Evolutionary conservation across 2,113 vertebrate genomes (phyloP).

Genomic region (Phalacrocorax brasilianus): DNA sequence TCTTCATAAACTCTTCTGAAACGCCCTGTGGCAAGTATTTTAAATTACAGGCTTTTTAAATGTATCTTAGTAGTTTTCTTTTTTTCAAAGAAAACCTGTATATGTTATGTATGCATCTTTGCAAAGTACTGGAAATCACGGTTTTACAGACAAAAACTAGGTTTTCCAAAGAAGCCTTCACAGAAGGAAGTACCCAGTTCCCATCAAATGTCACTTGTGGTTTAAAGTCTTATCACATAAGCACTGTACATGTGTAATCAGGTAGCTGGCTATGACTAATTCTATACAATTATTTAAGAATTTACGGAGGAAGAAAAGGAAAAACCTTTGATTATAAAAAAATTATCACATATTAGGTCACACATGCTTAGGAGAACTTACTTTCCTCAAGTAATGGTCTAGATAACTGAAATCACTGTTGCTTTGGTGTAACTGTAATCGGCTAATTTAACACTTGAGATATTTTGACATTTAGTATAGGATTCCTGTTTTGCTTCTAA

Average conservation of each 20-base stretch:
- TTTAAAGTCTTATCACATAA: background rate
- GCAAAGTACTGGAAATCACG: background rate
- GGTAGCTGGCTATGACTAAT: background rate
- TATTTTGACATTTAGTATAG: background rate
- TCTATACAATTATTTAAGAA: background rate
- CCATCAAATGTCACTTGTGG: background rate
- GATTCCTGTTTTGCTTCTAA: background rate
- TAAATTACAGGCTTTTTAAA: fast-evolving
- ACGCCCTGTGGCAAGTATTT: background rate
- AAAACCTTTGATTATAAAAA: background rate
- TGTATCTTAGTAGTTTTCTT: background rate
- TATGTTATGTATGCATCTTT: background rate
- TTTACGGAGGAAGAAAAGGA: background rate
- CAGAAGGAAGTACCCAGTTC: background rate
- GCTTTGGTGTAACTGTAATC: background rate
- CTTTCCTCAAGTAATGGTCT: background rate
- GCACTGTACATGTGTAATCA: background rate
- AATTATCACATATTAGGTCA: background rate
- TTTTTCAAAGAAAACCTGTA: background rate
- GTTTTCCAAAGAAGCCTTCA: background rate
- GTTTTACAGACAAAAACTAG: background rate
- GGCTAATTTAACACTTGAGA: background rate
- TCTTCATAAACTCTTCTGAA: background rate
- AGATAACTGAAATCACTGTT: background rate
- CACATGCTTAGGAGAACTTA: background rate